Evolutionary conservation across 2,113 vertebrate species (phyloP), one percentile per base, ranked within the genome.

Genomic region (Erinaceus europaeus): DNA sequence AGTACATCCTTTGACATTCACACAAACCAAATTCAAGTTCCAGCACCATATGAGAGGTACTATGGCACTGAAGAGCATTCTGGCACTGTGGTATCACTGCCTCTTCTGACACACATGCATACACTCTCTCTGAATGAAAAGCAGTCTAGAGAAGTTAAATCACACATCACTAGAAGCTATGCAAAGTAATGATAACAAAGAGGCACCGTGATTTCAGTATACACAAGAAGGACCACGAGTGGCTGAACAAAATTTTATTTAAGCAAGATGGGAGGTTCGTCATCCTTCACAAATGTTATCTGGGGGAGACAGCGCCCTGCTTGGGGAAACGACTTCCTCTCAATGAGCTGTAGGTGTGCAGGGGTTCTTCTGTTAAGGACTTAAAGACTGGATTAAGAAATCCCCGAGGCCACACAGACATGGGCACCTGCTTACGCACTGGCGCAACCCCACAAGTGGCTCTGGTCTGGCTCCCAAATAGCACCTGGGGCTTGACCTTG

Each of bases 231-330:
- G 32, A 73, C 38, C 46, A 20, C 17, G 32, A 36, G 50, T 73
- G 18, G 71, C 5, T 46, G 83, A 73, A 76, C 36, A 36, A 0
- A 48, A 38, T 62, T 71, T 91, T 87, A 93, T 55, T 89, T 90
- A 76, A 92, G 44, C 52, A 68, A 64, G 61, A 62, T 59, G 50
- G 36, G 73, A 86, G 18, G 44, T 38, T 88, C 65, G 36, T 80
- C 32, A 34, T 21, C 18, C 62, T 77, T 44, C 13, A 6, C 9
- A 25, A 80, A n/a, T 46, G 78, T n/a, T 6, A 4, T 48, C 73
- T 25, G 15, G 84, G 36, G 18, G 50, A 73, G 3, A 12, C 29
- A 42, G 48, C 34, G 55, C 52, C 27, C 57, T 50, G 55, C 36
- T 32, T 73, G 13, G 42, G 52, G 27, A 46, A n/a, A 5, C 27